Evolutionary conservation across 2,797 vertebrate species (phyloP), one percentile per base, ranked within the genome.

Genomic region (Leptatherina wallacei): DNA sequence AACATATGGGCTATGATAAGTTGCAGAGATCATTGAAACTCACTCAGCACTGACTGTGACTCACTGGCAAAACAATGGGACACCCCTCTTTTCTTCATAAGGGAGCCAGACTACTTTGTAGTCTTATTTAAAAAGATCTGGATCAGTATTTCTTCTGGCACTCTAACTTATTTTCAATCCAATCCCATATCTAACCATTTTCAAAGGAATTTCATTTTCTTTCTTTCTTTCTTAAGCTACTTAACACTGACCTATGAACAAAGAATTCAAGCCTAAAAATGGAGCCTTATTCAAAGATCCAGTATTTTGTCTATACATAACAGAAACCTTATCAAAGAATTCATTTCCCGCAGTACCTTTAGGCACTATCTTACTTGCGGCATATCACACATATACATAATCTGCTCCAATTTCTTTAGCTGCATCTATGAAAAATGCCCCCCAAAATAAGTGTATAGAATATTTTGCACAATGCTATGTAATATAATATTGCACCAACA

Each of bases 51-150:
- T 3, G 54, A n/a, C 22, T 1, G 32, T 32, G 52, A 63, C 18
- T 78, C 54, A 71, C 35, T 24, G 56, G 4, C 9, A 32, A 16
- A 30, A 69, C 61, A 59, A 32, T 16, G 30, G 10, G 38, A 35
- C 33, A 47, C 0, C 13, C 51, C 6, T 18, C 2, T 44, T 44
- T 44, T 18, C 16, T 44, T 44, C 4, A 1, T 20, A 44, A 44
- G 5, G 14, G 42, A 13, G 42, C 18, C 42, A 44, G 6, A 42
- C 40, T 42, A 10, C 8, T 40, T 40, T 3, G 13, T 42, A 14
- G 40, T 42, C 16, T 42, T 42, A 5, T 16, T 42, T 16, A 14
- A 16, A 42, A 42, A 16, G 14, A 10, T 9, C 35, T 36, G 16
- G 40, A 42, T 14, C 40, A 42, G 8, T 18, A 20, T 2, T 44